Conservation (phyloP, 2,797 vertebrate genomes). For the Lutjanus campechanus region DNA sequence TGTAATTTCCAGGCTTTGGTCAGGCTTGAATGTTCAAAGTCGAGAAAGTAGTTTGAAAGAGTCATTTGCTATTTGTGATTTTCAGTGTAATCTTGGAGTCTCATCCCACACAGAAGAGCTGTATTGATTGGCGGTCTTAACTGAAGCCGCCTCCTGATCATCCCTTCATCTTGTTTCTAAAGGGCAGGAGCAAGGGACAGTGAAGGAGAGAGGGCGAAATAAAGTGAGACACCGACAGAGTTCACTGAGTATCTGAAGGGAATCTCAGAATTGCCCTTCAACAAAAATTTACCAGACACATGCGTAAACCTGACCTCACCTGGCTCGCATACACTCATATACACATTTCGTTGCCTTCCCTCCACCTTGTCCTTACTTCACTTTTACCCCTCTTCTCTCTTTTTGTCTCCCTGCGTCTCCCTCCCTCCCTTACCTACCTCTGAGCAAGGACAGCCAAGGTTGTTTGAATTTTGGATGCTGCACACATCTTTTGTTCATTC, state of each 20-base stretch:
- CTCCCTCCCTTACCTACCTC: slow-evolving; percentile 31
- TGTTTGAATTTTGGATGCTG: slow-evolving; percentile 67
- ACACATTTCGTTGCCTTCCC: slow-evolving; percentile 14
- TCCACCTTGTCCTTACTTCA: slow-evolving; percentile 14
- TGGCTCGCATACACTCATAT: slow-evolving; percentile 5
- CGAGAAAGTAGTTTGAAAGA: slow-evolving; percentile 73
- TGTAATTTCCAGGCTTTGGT: slow-evolving; percentile 59
- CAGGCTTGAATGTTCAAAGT: slow-evolving; percentile 67
- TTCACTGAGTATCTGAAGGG: slow-evolving; percentile 71
- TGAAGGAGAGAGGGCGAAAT: slow-evolving; percentile 70
- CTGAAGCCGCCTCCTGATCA: slow-evolving; percentile 79
- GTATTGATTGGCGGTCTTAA: slow-evolving; percentile 81
- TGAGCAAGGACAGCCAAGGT: slow-evolving; percentile 73
- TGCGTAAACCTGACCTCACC: slow-evolving; percentile 44
- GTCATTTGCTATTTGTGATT: slow-evolving; percentile 81
- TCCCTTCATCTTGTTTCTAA: slow-evolving; percentile 83
- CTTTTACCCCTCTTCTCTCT: slow-evolving; percentile 24
- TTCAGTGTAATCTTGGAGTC: slow-evolving; percentile 77
- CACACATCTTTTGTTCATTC: slow-evolving; percentile 76
- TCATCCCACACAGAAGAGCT: slow-evolving; percentile 70
- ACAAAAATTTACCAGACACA: slow-evolving; percentile 42
- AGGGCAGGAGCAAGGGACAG: slow-evolving; percentile 76
- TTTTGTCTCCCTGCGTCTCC: slow-evolving; percentile 14
- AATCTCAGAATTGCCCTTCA: slow-evolving; percentile 78
- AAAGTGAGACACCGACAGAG: slow-evolving; percentile 71